Evolutionary conservation across 2,113 vertebrate species (phyloP).

Genomic region (Stigmatopora nigra): DNA sequence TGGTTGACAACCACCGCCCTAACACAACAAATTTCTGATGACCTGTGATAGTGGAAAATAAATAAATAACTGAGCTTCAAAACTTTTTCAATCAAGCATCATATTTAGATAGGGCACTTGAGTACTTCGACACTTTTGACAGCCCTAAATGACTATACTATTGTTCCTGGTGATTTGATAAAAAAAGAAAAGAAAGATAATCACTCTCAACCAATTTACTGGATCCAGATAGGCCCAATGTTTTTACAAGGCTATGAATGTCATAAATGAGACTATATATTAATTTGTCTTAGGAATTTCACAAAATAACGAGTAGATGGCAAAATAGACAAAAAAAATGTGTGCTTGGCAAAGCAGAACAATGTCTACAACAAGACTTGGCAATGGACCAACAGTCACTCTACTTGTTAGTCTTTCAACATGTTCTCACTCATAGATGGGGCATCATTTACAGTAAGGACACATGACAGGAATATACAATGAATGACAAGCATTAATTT

Average conservation of each 20-base stretch:
- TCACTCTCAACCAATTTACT: constrained; percentile 14
- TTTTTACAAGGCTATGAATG: no score
- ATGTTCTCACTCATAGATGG: not conserved
- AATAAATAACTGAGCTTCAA: no score
- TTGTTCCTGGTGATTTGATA: no score
- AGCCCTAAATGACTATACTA: no score
- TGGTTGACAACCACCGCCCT: no score
- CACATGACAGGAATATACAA: not conserved
- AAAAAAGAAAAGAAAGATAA: no score
- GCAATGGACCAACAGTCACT: constrained; percentile 22
- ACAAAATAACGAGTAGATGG: not conserved
- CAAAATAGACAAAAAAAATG: not conserved
- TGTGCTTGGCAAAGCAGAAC: not conserved
- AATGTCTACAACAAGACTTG: constrained; percentile 16
- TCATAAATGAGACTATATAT: no score
- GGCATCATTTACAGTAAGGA: not conserved
- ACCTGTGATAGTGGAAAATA: no score
- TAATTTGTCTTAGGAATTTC: not conserved
- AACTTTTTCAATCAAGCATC: no score
- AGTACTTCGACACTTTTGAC: no score
- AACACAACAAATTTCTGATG: no score
- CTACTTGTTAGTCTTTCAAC: not conserved
- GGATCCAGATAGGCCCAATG: constrained; percentile 15
- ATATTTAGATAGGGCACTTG: no score
- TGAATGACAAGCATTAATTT: not conserved